Conservation (phyloP, 2,797 vertebrate species). For the Sebastiscus albofasciatus region DNA sequence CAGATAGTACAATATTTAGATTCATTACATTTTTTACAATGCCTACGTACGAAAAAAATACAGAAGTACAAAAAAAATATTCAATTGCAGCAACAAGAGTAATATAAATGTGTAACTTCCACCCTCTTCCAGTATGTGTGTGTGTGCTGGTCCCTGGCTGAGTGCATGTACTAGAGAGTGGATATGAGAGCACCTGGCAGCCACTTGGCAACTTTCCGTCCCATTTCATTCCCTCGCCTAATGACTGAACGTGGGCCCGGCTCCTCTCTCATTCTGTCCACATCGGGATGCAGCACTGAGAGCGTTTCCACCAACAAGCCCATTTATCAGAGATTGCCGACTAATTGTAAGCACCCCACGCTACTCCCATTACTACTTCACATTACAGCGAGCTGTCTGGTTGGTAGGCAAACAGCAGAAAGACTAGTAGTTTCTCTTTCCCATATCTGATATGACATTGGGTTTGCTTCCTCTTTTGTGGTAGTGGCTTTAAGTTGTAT, state of each 20-base stretch:
- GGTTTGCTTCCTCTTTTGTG: not conserved
- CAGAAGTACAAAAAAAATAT: not conserved
- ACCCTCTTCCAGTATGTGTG: slow-evolving; percentile 8
- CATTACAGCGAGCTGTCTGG: slow-evolving; percentile 44
- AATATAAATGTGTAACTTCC: slow-evolving; percentile 31
- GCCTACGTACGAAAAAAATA: not conserved
- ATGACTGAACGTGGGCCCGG: slow-evolving; percentile 57
- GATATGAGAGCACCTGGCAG: slow-evolving; percentile 65
- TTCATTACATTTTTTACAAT: not conserved
- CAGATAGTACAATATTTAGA: not conserved
- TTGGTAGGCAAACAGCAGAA: slow-evolving; percentile 2
- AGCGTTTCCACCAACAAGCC: slow-evolving; percentile 61
- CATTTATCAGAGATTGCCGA: slow-evolving; percentile 75
- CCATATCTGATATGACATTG: not conserved
- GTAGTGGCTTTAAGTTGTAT: not conserved
- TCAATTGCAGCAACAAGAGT: slow-evolving; percentile 24
- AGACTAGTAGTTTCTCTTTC: not conserved
- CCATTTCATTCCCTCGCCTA: slow-evolving; percentile 67
- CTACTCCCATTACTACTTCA: slow-evolving; percentile 59
- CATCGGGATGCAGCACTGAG: slow-evolving; percentile 72
- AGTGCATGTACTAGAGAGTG: slow-evolving; percentile 38
- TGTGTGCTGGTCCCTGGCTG: slow-evolving; percentile 29
- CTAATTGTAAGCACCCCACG: slow-evolving; percentile 70
- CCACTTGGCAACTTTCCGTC: slow-evolving; percentile 73
- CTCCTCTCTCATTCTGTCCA: slow-evolving; percentile 66